A percentile compares a stretch with the other conserved stretches of the same genome.
These are phyloP conservation scores for Epizoanthus ramosus DNA, from an alignment of 92 coral and sea anemone species.

Conservation along the genomic window DNA sequence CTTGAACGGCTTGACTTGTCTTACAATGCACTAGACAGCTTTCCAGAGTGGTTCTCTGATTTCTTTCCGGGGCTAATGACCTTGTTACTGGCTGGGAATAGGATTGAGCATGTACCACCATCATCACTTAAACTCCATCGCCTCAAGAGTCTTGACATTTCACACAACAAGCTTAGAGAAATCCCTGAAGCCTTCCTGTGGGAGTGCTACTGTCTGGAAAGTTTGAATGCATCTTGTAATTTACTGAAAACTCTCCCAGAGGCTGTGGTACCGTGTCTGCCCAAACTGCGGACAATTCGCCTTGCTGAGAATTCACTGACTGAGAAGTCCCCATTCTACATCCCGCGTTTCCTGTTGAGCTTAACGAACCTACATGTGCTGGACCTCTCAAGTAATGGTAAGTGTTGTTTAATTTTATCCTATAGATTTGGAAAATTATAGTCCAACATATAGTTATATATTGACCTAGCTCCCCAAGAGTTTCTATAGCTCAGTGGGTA, in stretches of 20 bases:
- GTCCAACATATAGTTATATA: too few species aligned
- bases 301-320: conserved; percentile 77
- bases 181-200: conserved; percentile 71
- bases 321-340: conserved; percentile 66
- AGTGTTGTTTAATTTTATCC: neutral
- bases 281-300: conserved; percentile 69
- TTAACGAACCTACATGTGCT: conserved; percentile 78
- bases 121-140: conserved; percentile 56
- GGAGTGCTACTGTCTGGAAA: conserved; percentile 66
- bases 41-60: conserved; percentile 82
- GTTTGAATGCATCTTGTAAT: conserved; percentile 72
- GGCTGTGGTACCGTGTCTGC: conserved; percentile 50
- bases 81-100: conserved; percentile 74
- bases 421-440: too few species aligned
- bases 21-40: conserved; percentile 58
- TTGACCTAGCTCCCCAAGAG: too few species aligned
- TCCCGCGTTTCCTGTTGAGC: conserved; percentile 79
- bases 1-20: conserved; percentile 77
- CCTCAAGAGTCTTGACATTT: conserved; percentile 77
- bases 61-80: conserved; percentile 67
- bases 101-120: conserved; percentile 61
- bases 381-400: conserved; percentile 75
- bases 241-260: conserved; percentile 77
- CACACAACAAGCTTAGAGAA: conserved; percentile 72
- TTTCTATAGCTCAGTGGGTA: too few species aligned